phyloP scores from a whole-genome alignment of 2,113 vertebrate genomes.

The Sylvilagus bachmani region DNA sequence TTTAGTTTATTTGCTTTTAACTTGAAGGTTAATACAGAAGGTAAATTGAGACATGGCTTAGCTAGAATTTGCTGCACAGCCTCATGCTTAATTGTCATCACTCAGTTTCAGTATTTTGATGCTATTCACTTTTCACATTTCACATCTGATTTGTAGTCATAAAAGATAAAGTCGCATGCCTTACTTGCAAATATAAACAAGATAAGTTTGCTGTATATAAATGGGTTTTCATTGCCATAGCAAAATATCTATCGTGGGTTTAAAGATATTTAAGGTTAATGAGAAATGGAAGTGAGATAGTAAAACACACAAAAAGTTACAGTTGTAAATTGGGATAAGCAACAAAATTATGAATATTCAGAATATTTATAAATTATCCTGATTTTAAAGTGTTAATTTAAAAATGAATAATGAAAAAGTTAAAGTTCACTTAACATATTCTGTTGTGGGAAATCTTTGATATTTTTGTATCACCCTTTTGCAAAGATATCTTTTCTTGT shows the following conservation, averaged over 20 bases:
- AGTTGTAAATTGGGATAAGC: constrained; percentile 61
- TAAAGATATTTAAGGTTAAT: constrained; percentile 72
- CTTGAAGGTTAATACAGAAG: neutral
- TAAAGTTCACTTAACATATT: constrained; percentile 48
- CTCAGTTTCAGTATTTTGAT: constrained; percentile 69
- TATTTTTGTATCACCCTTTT: constrained; percentile 63
- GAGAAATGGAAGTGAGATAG: constrained; percentile 71
- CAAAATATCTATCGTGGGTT: constrained; percentile 67
- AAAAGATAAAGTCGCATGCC: constrained; percentile 19
- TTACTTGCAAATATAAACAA: constrained; percentile 57
- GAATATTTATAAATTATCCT: constrained; percentile 70
- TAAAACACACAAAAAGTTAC: neutral
- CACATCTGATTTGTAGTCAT: constrained; percentile 57
- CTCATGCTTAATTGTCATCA: constrained; percentile 46
- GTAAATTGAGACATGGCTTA: constrained; percentile 23
- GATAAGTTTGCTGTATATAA: constrained; percentile 50
- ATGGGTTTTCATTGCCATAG: constrained; percentile 34
- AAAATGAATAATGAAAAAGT: constrained; percentile 71
- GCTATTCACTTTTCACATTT: constrained; percentile 54
- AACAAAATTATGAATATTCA: constrained; percentile 30
- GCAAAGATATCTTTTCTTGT: constrained; percentile 60
- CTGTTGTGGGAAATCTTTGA: constrained; percentile 20
- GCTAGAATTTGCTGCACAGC: constrained; percentile 11
- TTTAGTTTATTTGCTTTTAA: constrained; percentile 56
- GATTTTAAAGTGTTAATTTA: constrained; percentile 74